Evolutionary conservation across 1,140 invertebrate genomes (phyloP), one percentile per base, ranked within the genome.

Genomic region (Adelges cooleyi): DNA sequence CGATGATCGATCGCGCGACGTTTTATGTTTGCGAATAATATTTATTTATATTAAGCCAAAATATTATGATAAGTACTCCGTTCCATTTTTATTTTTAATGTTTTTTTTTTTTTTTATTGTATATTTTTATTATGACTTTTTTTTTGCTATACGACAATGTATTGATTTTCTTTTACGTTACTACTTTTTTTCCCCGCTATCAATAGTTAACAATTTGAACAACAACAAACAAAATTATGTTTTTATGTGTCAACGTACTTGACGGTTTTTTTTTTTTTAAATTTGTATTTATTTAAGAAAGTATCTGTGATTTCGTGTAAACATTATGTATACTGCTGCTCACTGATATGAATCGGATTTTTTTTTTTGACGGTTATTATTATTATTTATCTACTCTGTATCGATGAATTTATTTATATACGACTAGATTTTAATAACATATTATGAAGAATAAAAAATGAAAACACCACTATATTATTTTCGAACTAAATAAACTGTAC

Each of bases 41-140:
- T 48, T 62, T 62, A 62, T 62, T 62, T 62, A 17, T 46, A 62
- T 62, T 62, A 29, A 44, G n/a, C n/a, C n/a, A n/a, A n/a, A n/a
- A n/a, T n/a, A n/a, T n/a, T n/a, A 29, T 46, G 18, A 29, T 62
- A 62, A 62, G 42, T 33, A 46, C 42, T 62, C 46, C 40, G 56
- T 62, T 62, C 56, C 56, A 62, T 62, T 62, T 59, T 62, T 48
- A 48, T 62, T 18, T 48, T 8, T 46, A 48, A 25, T 20, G 8
- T 15, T 48, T 62, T 56, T 33, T 48, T 11, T 62, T 17, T 33
- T 48, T 11, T 62, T 17, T 23, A 27, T 46, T 59, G 18, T 18
- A 46, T 48, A 62, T 62, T 44, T n/a, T 44, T 33, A 62, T 48
- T 29, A 44, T 40, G 22, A 42, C 17, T 54, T 15, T 53, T 38